Base-by-base conservation (phyloP, 2,797 vertebrate species). In the Pipistrellus pipistrellus region DNA sequence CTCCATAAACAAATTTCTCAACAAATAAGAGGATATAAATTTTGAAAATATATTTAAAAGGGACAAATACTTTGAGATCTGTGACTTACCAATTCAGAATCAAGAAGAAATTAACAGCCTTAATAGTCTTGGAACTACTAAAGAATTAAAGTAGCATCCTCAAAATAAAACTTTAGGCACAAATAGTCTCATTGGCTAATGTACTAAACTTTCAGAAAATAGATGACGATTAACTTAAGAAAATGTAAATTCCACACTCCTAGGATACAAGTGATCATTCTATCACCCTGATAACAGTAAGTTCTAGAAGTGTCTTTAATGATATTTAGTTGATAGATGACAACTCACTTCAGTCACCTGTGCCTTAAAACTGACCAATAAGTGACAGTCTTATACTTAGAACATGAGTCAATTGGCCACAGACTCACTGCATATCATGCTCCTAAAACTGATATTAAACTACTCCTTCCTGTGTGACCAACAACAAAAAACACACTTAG, bases 21-120 rank as follows among this genome's bases (percentile, higher is more conserved):
- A 90, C 32, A 81, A 72, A 4, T 25, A 48, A 46, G 35, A 53
- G n/a, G 27, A 23, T 72, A 62, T 73, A 10, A 35, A 35, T 55
- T 84, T 75, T 82, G 27, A 85, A 77, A 83, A 73, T 55, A 9
- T 81, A 64, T 66, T 64, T 44, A 35, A 91, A 75, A 87, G 32
- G 3, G 15, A 51, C 9, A 85, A n/a, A 51, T 46, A 23, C 25
- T 78, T 71, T 46, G 35, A 69, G 77, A 91, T 32, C 35, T 62
- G 2, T 73, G 66, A 62, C 30, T 77, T 77, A 72, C 30, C 66
- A 62, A 48, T 35, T 27, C 8, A 51, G 38, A 85, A 78, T 85
- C 17, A 88, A 88, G 44, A 94, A 93, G 32, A 90, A 68, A 44
- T 23, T 2, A 55, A 85, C 78, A 86, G 6, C 8, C 30, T 80